Evolutionary conservation across 2,797 vertebrate species (phyloP).

Genomic region (Peromyscus nudipes): DNA sequence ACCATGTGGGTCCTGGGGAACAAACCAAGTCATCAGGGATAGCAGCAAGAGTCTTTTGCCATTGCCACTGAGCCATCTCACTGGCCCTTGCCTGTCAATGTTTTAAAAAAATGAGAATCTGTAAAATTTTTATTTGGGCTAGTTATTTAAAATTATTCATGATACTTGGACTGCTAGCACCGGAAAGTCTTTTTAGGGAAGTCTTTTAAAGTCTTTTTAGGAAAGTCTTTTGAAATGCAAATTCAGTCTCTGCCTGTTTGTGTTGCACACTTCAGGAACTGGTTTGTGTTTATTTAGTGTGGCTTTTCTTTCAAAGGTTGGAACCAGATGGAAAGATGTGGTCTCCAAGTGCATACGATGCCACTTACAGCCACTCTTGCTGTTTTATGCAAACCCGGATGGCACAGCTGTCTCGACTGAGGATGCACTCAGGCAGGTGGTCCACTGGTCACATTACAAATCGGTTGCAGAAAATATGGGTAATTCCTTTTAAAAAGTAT

Average conservation of each 20-base stretch:
- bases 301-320: conserved; percentile 89
- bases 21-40: background rate
- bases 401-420: conserved; percentile 94
- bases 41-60: background rate
- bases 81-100: background rate
- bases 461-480: conserved; percentile 89
- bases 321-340: conserved; percentile 97
- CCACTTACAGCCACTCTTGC: conserved; percentile 97
- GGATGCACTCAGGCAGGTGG: conserved; percentile 91
- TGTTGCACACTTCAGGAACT: background rate
- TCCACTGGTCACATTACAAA: conserved; percentile 91
- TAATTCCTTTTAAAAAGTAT: conserved; percentile 81
- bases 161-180: background rate
- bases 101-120: background rate
- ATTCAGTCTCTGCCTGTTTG: background rate
- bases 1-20: too few species aligned
- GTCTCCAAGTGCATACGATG: conserved; percentile 96
- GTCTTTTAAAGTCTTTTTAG: background rate
- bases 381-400: conserved; percentile 97
- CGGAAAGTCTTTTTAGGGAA: background rate
- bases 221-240: background rate
- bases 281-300: background rate
- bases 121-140: background rate
- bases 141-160: conserved; percentile 18
- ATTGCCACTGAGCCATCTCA: background rate